Evolutionary conservation across 2,888 invertebrate species (phyloP).

Genomic region (Pseudococcus jackbeardsleyi): DNA sequence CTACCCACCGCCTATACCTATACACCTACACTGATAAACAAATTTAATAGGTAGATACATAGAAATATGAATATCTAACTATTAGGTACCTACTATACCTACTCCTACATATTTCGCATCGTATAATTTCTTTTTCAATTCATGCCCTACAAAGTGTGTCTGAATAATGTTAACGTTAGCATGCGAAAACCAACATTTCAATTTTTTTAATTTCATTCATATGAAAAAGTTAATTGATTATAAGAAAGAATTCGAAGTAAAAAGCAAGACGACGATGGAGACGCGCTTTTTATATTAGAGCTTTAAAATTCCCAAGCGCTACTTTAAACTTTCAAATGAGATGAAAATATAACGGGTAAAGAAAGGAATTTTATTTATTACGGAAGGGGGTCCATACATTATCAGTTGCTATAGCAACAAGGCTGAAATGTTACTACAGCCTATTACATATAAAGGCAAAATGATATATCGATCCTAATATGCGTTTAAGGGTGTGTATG

Average conservation of each 20-base stretch:
- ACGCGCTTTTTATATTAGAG: conserved; percentile 60
- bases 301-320: conserved; percentile 65
- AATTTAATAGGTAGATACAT: too few relatives aligned
- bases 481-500: conserved; percentile 60
- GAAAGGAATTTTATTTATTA: conserved; percentile 65
- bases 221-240: conserved; percentile 63
- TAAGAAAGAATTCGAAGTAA: conserved; percentile 56
- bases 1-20: too few relatives aligned
- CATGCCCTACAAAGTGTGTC: background rate
- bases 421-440: conserved; percentile 65
- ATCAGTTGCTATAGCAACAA: conserved; percentile 62
- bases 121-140: too few relatives aligned
- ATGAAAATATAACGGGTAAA: conserved; percentile 64
- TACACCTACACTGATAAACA: too few relatives aligned
- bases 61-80: too few relatives aligned
- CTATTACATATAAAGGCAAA: conserved; percentile 63
- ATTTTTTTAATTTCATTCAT: conserved; percentile 52
- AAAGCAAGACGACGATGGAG: conserved; percentile 24
- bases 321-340: conserved; percentile 66
- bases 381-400: conserved; percentile 66
- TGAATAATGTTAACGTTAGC: conserved; percentile 32
- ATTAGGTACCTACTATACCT: too few relatives aligned
- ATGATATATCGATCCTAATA: conserved; percentile 65
- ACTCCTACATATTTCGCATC: too few relatives aligned
- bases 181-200: background rate